Evolutionary conservation across 2,888 invertebrate genomes (phyloP), one percentile per base, ranked within the genome.

Genomic region (Ornithoptera priamus): DNA sequence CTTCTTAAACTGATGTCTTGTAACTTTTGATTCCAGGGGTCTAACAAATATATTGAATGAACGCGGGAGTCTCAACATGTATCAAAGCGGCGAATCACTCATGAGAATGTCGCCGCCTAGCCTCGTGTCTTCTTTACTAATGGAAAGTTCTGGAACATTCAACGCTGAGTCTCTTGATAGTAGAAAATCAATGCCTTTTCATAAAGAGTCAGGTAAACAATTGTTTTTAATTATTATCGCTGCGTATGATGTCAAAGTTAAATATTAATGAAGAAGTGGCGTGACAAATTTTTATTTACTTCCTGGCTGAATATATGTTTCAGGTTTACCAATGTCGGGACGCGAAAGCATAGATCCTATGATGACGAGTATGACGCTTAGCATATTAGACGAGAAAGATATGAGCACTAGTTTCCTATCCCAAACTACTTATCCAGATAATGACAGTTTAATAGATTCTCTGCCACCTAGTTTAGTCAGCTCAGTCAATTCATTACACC

Each of bases 61-160:
- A 57, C 86, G 90, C 1, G 83, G 86, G 22, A 92, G 91, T 69
- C 81, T 92, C 7, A 89, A 87, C 77, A 92, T 92, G 92, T 92
- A 90, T 73, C 89, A 87, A 73, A 92, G 91, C 73, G 92, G 92
- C 0, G 92, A 92, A 71, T 90, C 88, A 0, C 79, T 92, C 1
- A 90, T 90, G 90, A 78, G 91, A 8, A 93, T 84, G 94, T 94
- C 89, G 0, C 94, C 94, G 0, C 94, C 94, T 0, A 94, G 94
- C 75, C 86, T 95, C 36, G 94, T 94, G 20, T 94, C 94, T 20
- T 94, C 94, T 0, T 75, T 92, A 0, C 81, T 92, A 2, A 92
- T 93, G 92, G 93, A 93, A 73, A 87, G 81, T 73, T 93, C 93
- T 1, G 91, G 90, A 12, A 90, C 81, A 30, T 91, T 90, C 82